Percentiles rank a stretch among this genome's conserved stretches.
phyloP scores from a whole-genome alignment of 2,797 vertebrate species.

The Taenioides sp. region DNA sequence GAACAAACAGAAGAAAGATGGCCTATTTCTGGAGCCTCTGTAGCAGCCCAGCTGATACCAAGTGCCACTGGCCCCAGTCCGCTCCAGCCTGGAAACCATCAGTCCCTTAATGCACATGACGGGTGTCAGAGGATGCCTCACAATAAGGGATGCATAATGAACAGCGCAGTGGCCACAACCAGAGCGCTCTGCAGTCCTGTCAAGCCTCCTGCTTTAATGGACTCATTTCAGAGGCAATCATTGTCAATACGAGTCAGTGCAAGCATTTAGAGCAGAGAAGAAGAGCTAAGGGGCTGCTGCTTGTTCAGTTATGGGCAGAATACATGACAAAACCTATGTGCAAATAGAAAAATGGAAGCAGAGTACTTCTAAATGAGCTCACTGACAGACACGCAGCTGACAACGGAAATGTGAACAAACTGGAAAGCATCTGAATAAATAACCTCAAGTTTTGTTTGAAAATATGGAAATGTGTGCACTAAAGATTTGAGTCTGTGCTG shows the following conservation, averaged over 20 bases:
- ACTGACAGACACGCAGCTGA: slow-evolving; percentile 84
- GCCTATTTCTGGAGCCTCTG: slow-evolving; percentile 55
- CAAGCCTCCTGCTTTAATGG: slow-evolving; percentile 86
- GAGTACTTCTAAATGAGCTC: slow-evolving; percentile 78
- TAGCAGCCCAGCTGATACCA: slow-evolving; percentile 60
- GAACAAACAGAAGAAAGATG: slow-evolving; percentile 61
- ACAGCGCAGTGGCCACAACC: slow-evolving; percentile 55
- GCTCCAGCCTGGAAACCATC: slow-evolving; percentile 63
- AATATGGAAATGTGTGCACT: slow-evolving; percentile 83
- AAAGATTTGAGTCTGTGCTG: slow-evolving; percentile 24
- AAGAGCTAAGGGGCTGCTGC: slow-evolving; percentile 35
- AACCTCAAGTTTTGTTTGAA: slow-evolving; percentile 80
- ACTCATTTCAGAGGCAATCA: slow-evolving; percentile 92
- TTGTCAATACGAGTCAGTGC: slow-evolving; percentile 88
- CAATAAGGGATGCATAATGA: slow-evolving; percentile 75
- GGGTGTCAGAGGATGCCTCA: slow-evolving; percentile 70
- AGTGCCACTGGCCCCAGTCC: slow-evolving; percentile 72
- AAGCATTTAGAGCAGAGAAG: slow-evolving; percentile 69
- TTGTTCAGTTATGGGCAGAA: slow-evolving; percentile 78
- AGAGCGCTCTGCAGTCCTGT: slow-evolving; percentile 72
- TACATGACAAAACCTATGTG: slow-evolving; percentile 82
- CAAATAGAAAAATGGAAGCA: slow-evolving; percentile 79
- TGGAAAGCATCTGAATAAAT: slow-evolving; percentile 85
- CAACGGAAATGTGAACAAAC: slow-evolving; percentile 89
- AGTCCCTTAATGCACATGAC: slow-evolving; percentile 70